These are phyloP conservation scores for Porites lobata DNA, from an alignment of 92 coral and sea anemone species.

Conservation along the genomic window DNA sequence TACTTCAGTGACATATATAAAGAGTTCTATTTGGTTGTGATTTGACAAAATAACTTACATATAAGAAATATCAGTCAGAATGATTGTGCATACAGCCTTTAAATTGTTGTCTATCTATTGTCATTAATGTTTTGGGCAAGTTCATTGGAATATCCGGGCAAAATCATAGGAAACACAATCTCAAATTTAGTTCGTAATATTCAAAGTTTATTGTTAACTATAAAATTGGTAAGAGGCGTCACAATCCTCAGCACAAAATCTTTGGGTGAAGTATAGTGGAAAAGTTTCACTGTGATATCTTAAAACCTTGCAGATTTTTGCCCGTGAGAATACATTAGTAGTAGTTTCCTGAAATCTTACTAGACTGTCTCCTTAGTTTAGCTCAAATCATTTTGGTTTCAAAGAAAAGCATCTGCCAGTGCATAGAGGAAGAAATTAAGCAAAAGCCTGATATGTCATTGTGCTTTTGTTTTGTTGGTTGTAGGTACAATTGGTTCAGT, in stretches of 20 bases:
- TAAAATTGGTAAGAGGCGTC: constrained; percentile 13
- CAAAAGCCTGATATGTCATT: constrained; percentile 54
- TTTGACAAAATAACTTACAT: constrained; percentile 31
- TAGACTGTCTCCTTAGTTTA: constrained; percentile 33
- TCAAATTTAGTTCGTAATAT: constrained; percentile 27
- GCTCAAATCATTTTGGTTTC: constrained; percentile 50
- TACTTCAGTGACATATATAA: constrained; percentile 25
- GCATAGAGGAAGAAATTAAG: constrained; percentile 51
- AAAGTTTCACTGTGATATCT: constrained; percentile 26
- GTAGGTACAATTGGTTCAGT: constrained; percentile 44
- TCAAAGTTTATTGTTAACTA: constrained; percentile 21
- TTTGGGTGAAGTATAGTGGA: constrained; percentile 31
- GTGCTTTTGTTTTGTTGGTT: constrained; percentile 43
- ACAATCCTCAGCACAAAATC: constrained; percentile 22
- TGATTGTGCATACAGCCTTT: constrained; percentile 23
- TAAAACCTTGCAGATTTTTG: constrained; percentile 42
- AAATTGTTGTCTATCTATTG: constrained; percentile 1
- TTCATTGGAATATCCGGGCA: constrained; percentile 33
- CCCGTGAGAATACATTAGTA: constrained; percentile 26
- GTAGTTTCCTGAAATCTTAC: constrained; percentile 7
- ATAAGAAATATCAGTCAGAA: constrained; percentile 3
- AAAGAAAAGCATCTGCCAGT: constrained; percentile 56
- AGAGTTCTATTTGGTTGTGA: constrained; percentile 25
- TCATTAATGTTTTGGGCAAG: constrained; percentile 33
- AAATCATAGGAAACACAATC: constrained; percentile 30